Percentiles rank a stretch among this genome's conserved stretches.
These are phyloP conservation scores for Linnaemya tessellans DNA, from an alignment of 2,888 invertebrate genomes.

Conservation along the genomic window DNA sequence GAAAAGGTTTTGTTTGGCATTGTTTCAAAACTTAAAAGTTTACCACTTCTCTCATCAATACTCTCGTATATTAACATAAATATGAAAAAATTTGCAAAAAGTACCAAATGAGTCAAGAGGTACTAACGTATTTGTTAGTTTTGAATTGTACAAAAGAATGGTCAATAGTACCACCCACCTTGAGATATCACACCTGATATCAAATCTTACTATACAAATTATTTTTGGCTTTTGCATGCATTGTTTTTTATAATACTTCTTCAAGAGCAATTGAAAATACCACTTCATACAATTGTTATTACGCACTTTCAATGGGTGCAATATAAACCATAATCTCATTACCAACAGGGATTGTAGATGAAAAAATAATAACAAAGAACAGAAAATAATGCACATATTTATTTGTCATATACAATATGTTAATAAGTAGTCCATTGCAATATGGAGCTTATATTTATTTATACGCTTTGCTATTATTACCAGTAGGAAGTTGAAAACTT, in stretches of 20 bases:
- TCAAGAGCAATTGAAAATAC: constrained; percentile 3
- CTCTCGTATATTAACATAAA: too few relatives aligned
- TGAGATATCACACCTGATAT: too few relatives aligned
- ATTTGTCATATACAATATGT: not conserved
- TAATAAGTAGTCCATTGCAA: constrained; percentile 1
- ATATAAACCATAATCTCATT: constrained; percentile 58
- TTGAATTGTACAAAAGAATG: too few relatives aligned
- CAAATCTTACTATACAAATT: too few relatives aligned
- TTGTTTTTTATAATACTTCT: constrained; percentile 1
- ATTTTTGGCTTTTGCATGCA: too few relatives aligned
- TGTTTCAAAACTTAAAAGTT: too few relatives aligned
- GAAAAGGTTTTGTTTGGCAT: too few relatives aligned
- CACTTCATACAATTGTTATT: constrained; percentile 5
- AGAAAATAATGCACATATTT: not conserved
- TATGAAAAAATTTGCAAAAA: too few relatives aligned
- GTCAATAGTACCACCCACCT: too few relatives aligned
- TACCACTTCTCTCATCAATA: too few relatives aligned
- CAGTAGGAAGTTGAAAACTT: constrained; percentile 57
- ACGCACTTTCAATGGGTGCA: constrained; percentile 26
- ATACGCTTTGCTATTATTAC: constrained; percentile 40
- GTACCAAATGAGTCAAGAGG: too few relatives aligned
- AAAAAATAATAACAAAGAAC: constrained; percentile 14
- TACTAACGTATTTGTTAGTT: too few relatives aligned
- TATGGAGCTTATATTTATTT: constrained; percentile 17
- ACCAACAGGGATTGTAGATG: constrained; percentile 16